phyloP scores from a whole-genome alignment of 2,888 invertebrate genomes.

The Epinotia brunnichana region DNA sequence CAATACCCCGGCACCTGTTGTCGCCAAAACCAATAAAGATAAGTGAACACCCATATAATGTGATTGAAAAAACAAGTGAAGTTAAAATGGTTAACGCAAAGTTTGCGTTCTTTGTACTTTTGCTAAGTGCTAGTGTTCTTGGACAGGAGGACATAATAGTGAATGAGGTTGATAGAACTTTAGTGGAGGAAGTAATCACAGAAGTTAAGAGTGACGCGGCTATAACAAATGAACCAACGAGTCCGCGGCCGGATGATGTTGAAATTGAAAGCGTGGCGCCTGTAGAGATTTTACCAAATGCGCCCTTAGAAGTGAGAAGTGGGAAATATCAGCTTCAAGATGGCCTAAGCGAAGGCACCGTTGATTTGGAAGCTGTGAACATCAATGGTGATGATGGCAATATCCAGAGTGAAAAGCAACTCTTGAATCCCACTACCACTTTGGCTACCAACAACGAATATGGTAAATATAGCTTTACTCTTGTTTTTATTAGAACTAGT shows the following conservation, averaged over 20 bases:
- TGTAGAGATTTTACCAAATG: slow-evolving; percentile 61
- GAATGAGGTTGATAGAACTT: slow-evolving; percentile 60
- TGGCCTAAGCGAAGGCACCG: slow-evolving; percentile 61
- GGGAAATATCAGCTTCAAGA: slow-evolving; percentile 76
- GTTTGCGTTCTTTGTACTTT: slow-evolving; percentile 64
- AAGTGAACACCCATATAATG: slow-evolving; percentile 63
- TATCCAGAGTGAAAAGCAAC: slow-evolving; percentile 68
- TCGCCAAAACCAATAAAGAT: slow-evolving; percentile 59
- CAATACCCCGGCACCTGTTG: slow-evolving; percentile 73
- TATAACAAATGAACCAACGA: slow-evolving; percentile 37
- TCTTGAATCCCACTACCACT: slow-evolving; percentile 62
- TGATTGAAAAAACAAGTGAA: slow-evolving; percentile 63
- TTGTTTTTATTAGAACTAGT: neutral
- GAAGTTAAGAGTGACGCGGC: slow-evolving; percentile 44
- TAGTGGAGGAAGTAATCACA: slow-evolving; percentile 45
- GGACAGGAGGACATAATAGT: slow-evolving; percentile 65
- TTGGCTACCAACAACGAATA: slow-evolving; percentile 66
- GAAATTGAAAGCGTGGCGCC: slow-evolving; percentile 48
- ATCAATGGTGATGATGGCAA: slow-evolving; percentile 53
- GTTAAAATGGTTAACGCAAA: slow-evolving; percentile 71
- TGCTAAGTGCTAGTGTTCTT: slow-evolving; percentile 72
- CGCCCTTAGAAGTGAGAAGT: slow-evolving; percentile 64
- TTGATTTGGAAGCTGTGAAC: slow-evolving; percentile 63
- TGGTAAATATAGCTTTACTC: slow-evolving; percentile 60
- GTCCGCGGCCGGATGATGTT: slow-evolving; percentile 44